Conservation (phyloP, 2,888 invertebrate genomes). For the Pardosa pseudoannulata region DNA sequence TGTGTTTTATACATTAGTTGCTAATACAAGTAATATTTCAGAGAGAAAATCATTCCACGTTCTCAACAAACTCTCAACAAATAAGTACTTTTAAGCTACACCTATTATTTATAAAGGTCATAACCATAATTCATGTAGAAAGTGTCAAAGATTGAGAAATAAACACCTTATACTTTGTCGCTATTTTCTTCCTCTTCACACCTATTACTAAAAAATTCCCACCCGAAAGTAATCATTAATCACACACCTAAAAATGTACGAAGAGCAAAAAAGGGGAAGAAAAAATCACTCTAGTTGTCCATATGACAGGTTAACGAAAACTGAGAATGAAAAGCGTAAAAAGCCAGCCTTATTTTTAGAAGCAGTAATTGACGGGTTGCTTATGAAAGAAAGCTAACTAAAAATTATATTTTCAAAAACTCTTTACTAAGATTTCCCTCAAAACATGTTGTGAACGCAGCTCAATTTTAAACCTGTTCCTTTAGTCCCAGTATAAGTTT, state of each 20-base stretch:
- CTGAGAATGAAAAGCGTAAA: not conserved
- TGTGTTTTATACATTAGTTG: no score
- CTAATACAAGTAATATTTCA: not conserved
- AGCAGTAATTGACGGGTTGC: no score
- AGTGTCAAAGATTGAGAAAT: not conserved
- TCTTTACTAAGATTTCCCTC: no score
- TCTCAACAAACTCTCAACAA: not conserved
- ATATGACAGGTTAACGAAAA: not conserved
- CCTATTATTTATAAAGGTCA: not conserved
- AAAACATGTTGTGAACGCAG: no score
- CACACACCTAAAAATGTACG: slow-evolving; percentile 2
- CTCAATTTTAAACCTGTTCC: no score
- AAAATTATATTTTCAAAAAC: no score
- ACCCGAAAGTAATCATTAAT: not conserved
- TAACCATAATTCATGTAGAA: not conserved
- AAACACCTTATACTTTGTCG: not conserved
- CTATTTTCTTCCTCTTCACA: not conserved
- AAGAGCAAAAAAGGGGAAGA: not conserved
- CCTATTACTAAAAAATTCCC: not conserved
- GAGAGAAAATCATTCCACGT: not conserved
- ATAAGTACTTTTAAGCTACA: not conserved
- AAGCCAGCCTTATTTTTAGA: no score
- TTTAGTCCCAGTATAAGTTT: no score
- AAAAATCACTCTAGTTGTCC: not conserved
- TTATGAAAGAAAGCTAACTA: no score